Conservation (phyloP, 2,113 vertebrate genomes). For the Phainopepla nitens region DNA sequence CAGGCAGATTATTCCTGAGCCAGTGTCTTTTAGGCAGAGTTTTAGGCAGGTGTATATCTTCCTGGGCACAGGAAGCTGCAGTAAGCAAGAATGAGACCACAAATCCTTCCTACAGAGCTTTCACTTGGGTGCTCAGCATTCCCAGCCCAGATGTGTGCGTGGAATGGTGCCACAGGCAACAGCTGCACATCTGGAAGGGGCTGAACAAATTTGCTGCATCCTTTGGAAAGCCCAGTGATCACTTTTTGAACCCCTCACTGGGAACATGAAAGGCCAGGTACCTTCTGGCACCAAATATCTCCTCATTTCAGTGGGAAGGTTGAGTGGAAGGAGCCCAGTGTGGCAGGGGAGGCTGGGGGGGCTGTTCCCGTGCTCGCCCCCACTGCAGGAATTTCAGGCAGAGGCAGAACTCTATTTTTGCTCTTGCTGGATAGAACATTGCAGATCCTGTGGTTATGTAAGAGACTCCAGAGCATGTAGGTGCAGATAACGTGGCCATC, state of each 20-base stretch:
- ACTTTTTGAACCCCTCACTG: not conserved
- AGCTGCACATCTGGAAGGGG: not conserved
- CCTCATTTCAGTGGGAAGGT: not conserved
- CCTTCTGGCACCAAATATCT: not conserved
- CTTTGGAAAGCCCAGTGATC: not conserved
- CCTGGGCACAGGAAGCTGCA: not conserved
- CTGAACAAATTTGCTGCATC: not conserved
- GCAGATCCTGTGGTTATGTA: not conserved
- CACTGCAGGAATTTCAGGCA: not conserved
- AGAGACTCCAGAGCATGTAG: not conserved
- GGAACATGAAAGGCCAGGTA: not conserved
- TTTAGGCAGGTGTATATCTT: not conserved
- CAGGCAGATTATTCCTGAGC: not conserved
- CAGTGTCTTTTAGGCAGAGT: not conserved
- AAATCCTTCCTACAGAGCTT: not conserved
- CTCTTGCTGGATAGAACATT: not conserved
- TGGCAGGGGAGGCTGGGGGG: not conserved
- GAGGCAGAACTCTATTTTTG: not conserved
- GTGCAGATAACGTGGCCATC: not conserved
- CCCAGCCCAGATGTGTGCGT: not conserved
- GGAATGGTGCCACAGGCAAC: not conserved
- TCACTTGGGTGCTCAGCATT: not conserved
- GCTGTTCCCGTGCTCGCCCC: not conserved
- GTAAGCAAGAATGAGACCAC: not conserved
- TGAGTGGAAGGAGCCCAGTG: not conserved